These are phyloP conservation scores for Cephus sareptanus DNA, from an alignment of 2,888 invertebrate species.

Conservation along the genomic window DNA sequence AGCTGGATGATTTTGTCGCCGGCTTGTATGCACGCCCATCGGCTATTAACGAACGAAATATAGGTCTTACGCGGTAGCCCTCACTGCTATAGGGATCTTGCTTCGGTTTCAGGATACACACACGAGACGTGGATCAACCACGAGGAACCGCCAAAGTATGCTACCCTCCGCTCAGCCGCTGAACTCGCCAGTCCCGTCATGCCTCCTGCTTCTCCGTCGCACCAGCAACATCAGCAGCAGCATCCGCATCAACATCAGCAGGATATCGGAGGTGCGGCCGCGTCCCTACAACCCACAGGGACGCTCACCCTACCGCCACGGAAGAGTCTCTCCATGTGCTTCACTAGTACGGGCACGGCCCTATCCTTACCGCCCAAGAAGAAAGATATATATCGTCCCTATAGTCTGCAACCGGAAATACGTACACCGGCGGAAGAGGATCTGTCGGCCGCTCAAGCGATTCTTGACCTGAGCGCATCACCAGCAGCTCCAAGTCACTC, in stretches of 20 bases:
- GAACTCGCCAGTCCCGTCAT: constrained; percentile 62
- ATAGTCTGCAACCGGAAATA: constrained; percentile 72
- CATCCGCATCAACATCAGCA: constrained; percentile 52
- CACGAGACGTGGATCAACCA: constrained; percentile 63
- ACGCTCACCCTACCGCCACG: constrained; percentile 56
- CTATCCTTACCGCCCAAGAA: constrained; percentile 89
- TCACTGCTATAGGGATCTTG: background rate
- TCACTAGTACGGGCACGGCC: constrained; percentile 86
- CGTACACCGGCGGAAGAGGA: constrained; percentile 82
- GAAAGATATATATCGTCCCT: constrained; percentile 91
- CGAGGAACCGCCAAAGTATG: constrained; percentile 69
- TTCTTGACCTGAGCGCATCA: constrained; percentile 88
- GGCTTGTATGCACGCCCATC: background rate
- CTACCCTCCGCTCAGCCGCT: constrained; percentile 69
- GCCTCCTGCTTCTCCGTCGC: constrained; percentile 30
- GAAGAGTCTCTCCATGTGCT: constrained; percentile 85
- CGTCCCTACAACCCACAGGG: constrained; percentile 26
- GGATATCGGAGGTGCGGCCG: constrained; percentile 27
- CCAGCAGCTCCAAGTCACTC: constrained; percentile 71
- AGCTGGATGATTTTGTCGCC: background rate
- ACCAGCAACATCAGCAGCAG: constrained; percentile 25
- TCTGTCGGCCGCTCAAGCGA: constrained; percentile 88
- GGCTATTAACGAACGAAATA: background rate
- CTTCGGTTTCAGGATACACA: constrained; percentile 53
- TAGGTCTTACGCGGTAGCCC: background rate